Conservation (phyloP, 2,888 invertebrate genomes). For the Willowsia nigromaculata region DNA sequence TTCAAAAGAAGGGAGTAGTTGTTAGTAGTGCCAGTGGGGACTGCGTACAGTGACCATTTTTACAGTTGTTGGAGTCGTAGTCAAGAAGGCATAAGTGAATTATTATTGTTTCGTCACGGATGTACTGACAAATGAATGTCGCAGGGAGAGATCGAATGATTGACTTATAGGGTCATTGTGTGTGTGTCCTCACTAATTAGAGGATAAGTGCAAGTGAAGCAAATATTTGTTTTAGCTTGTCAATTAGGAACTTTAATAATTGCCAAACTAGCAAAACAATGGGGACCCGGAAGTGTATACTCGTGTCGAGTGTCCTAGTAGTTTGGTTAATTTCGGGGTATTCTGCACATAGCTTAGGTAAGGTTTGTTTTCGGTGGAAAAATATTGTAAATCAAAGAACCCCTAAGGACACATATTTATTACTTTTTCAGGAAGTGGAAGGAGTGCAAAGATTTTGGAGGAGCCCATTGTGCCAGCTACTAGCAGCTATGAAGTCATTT, state of each 20-base stretch:
- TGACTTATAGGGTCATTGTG: neutral
- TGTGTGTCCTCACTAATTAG: neutral
- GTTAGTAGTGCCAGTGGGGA: neutral
- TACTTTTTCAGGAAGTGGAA: neutral
- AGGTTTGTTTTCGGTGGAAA: neutral
- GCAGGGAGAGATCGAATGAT: neutral
- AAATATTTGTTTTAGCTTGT: neutral
- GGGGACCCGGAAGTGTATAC: conserved; percentile 22
- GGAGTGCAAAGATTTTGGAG: conserved; percentile 41
- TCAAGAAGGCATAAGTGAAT: neutral
- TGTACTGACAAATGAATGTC: neutral
- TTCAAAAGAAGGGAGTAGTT: neutral
- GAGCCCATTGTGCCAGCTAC: neutral
- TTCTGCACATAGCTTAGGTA: conserved; percentile 30
- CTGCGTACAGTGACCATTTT: neutral
- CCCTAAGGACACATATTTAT: neutral
- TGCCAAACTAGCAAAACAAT: neutral
- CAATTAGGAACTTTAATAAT: neutral
- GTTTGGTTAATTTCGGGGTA: conserved; percentile 27
- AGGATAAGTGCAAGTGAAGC: conserved; percentile 13
- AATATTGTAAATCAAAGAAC: neutral
- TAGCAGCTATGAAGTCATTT: conserved; percentile 18
- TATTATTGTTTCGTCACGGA: neutral
- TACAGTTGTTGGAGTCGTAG: conserved; percentile 12
- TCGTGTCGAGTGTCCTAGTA: conserved; percentile 17